phyloP scores from a whole-genome alignment of 1,140 invertebrate species.

The Battus philenor region DNA sequence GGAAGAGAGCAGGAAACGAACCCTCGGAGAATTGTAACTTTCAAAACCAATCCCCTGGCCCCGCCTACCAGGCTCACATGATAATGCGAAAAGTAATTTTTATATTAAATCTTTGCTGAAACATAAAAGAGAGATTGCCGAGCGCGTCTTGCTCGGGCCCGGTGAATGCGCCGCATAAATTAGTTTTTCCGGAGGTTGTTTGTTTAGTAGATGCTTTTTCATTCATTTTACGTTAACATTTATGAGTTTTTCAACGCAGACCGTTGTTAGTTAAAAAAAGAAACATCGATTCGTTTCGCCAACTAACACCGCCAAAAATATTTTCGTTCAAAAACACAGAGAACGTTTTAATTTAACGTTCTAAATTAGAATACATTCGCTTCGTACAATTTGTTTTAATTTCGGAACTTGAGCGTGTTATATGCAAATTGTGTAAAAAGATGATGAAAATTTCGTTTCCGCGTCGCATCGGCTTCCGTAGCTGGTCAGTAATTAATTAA shows the following conservation, averaged over 20 bases:
- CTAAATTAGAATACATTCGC: not conserved
- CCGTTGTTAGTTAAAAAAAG: conserved; percentile 31
- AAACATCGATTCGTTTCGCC: conserved; percentile 31
- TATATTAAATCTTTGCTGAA: conserved; percentile 71
- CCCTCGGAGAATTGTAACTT: conserved; percentile 46
- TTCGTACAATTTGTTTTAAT: conserved; percentile 9
- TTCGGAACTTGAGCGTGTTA: conserved; percentile 19
- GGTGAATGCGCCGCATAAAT: conserved; percentile 63
- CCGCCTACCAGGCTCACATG: conserved; percentile 54
- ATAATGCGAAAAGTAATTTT: conserved; percentile 71
- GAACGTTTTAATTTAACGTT: not conserved
- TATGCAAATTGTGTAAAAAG: conserved; percentile 39
- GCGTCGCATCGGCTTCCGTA: conserved; percentile 28
- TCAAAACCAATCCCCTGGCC: conserved; percentile 35
- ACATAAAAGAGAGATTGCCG: conserved; percentile 68
- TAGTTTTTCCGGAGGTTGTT: conserved; percentile 71
- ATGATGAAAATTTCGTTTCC: conserved; percentile 34
- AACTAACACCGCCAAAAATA: conserved; percentile 6
- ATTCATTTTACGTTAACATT: conserved; percentile 66
- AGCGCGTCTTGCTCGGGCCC: conserved; percentile 46
- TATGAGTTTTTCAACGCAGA: conserved; percentile 61
- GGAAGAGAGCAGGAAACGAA: conserved; percentile 39
- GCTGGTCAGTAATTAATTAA: conserved; percentile 66
- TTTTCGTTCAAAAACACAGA: conserved; percentile 16
- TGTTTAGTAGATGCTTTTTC: conserved; percentile 60